A percentile compares a stretch with the other conserved stretches of the same genome.
phyloP scores from a whole-genome alignment of 2,797 vertebrate genomes.

The Gymnocypris eckloni region DNA sequence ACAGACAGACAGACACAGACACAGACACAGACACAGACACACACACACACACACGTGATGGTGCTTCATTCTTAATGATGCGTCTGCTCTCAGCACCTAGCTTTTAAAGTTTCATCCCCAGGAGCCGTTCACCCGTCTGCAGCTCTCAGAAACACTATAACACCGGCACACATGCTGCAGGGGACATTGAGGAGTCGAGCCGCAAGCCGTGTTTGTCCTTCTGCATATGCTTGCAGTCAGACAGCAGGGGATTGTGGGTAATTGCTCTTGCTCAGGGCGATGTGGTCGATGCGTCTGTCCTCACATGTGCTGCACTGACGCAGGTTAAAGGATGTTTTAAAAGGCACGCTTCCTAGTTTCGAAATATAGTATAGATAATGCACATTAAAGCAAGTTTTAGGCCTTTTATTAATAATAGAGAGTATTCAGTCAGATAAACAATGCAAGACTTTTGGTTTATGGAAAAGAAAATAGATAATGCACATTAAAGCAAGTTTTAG shows the following conservation, averaged over 20 bases:
- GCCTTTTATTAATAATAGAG: not conserved
- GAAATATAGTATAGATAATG: not conserved
- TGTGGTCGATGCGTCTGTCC: slow-evolving; percentile 30
- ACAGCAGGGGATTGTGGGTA: slow-evolving; percentile 40
- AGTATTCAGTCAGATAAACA: not conserved
- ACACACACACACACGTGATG: not conserved
- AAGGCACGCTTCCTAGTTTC: not conserved
- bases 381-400: not conserved
- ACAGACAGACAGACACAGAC: too few relatives aligned
- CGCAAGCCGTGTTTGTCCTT: slow-evolving; percentile 45
- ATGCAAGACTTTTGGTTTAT: not conserved
- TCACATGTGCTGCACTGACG: not conserved
- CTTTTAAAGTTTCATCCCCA: slow-evolving; percentile 33
- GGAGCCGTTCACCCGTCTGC: not conserved
- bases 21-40: too few relatives aligned
- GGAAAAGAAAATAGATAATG: not conserved
- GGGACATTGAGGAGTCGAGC: slow-evolving; percentile 33
- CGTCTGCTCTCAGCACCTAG: slow-evolving; percentile 61
- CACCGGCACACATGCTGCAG: slow-evolving; percentile 19
- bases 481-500: not conserved
- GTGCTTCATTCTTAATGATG: slow-evolving; percentile 58
- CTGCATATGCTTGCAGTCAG: slow-evolving; percentile 41
- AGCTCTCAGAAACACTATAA: slow-evolving; percentile 1
- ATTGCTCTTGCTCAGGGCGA: slow-evolving; percentile 39
- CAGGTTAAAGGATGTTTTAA: not conserved